Conservation (phyloP, 2,888 invertebrate genomes). For the Lobophora halterata region DNA sequence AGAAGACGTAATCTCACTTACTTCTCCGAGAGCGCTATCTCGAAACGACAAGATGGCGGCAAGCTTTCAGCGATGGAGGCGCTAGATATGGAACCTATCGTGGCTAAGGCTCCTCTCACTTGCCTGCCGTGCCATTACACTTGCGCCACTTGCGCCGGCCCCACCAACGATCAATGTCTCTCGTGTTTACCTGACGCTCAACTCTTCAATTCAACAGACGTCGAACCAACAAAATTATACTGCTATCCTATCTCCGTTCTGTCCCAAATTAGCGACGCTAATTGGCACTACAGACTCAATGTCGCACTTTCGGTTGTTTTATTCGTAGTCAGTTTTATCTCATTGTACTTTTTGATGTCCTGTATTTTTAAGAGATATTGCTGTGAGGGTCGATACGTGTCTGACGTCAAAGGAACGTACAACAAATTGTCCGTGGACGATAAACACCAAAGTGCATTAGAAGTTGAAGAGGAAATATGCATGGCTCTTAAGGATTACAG, state of each 20-base stretch:
- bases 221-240: slow-evolving; percentile 63
- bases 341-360: slow-evolving; percentile 49
- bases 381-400: slow-evolving; percentile 51
- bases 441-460: slow-evolving; percentile 59
- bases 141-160: slow-evolving; percentile 85
- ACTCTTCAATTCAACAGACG: slow-evolving; percentile 65
- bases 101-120: slow-evolving; percentile 53
- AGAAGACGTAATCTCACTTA: slow-evolving; percentile 67
- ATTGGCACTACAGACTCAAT: slow-evolving; percentile 71
- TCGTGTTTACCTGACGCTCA: slow-evolving; percentile 85
- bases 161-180: slow-evolving; percentile 85
- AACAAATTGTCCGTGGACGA: slow-evolving; percentile 68
- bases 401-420: slow-evolving; percentile 60
- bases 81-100: slow-evolving; percentile 55
- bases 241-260: slow-evolving; percentile 75
- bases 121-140: slow-evolving; percentile 88
- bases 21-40: slow-evolving; percentile 48
- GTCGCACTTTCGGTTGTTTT: slow-evolving; percentile 59
- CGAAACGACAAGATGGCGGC: slow-evolving; percentile 52
- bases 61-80: slow-evolving; percentile 54
- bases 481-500: slow-evolving; percentile 64
- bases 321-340: slow-evolving; percentile 49
- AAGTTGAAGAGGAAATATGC: slow-evolving; percentile 68
- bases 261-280: slow-evolving; percentile 62
- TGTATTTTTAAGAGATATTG: slow-evolving; percentile 52